Evolutionary conservation across 2,113 vertebrate species (phyloP), one percentile per base, ranked within the genome.

Genomic region (Agapornis roseicollis): DNA sequence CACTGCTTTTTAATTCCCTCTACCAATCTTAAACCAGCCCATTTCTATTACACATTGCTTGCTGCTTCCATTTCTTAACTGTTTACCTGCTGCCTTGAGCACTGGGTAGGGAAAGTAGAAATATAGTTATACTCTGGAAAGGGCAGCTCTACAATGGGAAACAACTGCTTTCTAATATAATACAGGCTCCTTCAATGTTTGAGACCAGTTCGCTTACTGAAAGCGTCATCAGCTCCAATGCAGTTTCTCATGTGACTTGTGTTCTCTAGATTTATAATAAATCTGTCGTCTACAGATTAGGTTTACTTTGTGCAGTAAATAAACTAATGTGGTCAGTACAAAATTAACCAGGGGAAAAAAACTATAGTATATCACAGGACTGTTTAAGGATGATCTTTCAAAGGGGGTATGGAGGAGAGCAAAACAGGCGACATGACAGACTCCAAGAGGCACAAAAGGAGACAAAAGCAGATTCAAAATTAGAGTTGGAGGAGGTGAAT

Each of bases 221-320:
- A 63, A 28, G 14, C 4, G 15, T 18, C 29, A 35, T 42, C 64
- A 39, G 35, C 25, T 61, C 76, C 74, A 55, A 0, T 47, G 17
- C 0, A 4, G 20, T 25, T 80, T 12, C 9, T 72, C 11, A 9
- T 2, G 2, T 24, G 35, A 41, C n/a, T 74, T 85, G 0, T 6
- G 10, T 58, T 77, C 16, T 20, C 10, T 29, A 44, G 9, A 49
- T 63, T 76, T 55, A 55, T 31, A 47, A 61, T 39, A 69, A 53
- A 78, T 23, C 42, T 58, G 20, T 29, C 17, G 44, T 50, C 6
- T 22, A 33, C 11, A 80, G 31, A 73, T 50, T 11, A 46, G 22
- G 44, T 76, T 87, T 80, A 25, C 77, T 78, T 63, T 39, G 50
- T 70, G n/a, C 29, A 63, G 22, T 56, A 82, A 92, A 70, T 17